Base-by-base conservation (phyloP, 2,797 vertebrate species). In the Oophaga sylvatica region DNA sequence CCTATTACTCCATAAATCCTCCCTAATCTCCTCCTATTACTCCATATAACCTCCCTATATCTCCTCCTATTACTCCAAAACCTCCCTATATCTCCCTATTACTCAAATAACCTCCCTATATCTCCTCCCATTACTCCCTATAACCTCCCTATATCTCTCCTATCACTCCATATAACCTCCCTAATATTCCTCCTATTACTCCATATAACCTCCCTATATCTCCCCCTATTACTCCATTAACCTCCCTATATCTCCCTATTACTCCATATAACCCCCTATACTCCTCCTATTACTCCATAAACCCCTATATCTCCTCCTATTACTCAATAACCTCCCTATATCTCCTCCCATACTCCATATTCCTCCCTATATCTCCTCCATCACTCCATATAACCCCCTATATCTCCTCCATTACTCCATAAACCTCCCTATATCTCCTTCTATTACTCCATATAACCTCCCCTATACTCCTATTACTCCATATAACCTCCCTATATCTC, bases 301-400 rank as follows among this genome's bases (percentile, higher is more conserved):
- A 22, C 62, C 11, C 62, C 8, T 65, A 65, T 22, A 65, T 65
- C 62, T 65, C 62, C 62, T n/a, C 62, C 62, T 65, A 65, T 65
- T 65, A 65, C 20, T 65, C 22, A 22, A 65, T 65, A 65, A 65
- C 22, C 62, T n/a, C 48, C 41, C 71, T 59, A 59, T 59, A 48
- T 45, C 41, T 53, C 71, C 48, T 53, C 11, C 57, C 17, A 15
- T 53, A 11, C 6, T 65, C 62, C 62, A 65, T 65, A 65, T 65
- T 9, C 62, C 62, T 11, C 62, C 62, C 62, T 65, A 65, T 65
- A 65, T 65, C 62, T 65, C 20, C 62, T 65, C 62, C 62, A 19
- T 65, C 63, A 80, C 59, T 56, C 59, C 56, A 80, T 80, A 77
- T 77, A 77, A 77, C 77, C 77, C 53, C 53, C 62, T 65, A 65